Evolutionary conservation across 2,888 invertebrate genomes (phyloP).

Genomic region (Erebia aethiops): DNA sequence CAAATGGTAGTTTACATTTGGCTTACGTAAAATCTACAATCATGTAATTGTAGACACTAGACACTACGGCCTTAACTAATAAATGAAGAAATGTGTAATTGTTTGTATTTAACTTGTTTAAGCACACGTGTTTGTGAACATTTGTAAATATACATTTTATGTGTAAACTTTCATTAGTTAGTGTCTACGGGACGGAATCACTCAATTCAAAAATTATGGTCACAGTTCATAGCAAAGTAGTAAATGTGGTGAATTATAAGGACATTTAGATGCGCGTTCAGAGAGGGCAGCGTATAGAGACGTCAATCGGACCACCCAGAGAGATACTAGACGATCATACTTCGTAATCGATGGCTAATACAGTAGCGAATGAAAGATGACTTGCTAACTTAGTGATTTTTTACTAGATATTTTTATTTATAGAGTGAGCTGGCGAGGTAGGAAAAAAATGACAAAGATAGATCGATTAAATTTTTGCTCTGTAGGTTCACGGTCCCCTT

Average conservation of each 20-base stretch:
- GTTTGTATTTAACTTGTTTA: too few species aligned
- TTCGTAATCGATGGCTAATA: conserved; percentile 47
- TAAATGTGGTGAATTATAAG: conserved; percentile 78
- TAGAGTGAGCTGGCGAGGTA: conserved; percentile 6
- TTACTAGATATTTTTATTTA: conserved; percentile 11
- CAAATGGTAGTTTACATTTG: too few species aligned
- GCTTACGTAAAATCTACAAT: too few species aligned
- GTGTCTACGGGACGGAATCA: neutral
- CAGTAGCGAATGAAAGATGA: conserved; percentile 32
- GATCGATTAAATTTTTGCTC: neutral
- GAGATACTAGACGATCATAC: conserved; percentile 49
- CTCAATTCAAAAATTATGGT: conserved; percentile 21
- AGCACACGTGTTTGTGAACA: too few species aligned
- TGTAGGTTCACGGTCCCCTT: neutral
- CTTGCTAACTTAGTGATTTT: conserved; percentile 9
- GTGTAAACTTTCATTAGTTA: too few species aligned
- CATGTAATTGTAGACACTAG: too few species aligned
- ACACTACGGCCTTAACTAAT: too few species aligned
- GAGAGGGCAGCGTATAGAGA: conserved; percentile 62
- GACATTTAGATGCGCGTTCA: conserved; percentile 73
- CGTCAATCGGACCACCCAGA: conserved; percentile 74
- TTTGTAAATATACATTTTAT: too few species aligned
- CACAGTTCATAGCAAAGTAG: conserved; percentile 51
- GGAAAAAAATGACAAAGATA: neutral
- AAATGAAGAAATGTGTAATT: too few species aligned